Percentiles rank a stretch among this genome's conserved stretches.
phyloP scores from a whole-genome alignment of 2,888 invertebrate genomes.

The Aromia moschata region DNA sequence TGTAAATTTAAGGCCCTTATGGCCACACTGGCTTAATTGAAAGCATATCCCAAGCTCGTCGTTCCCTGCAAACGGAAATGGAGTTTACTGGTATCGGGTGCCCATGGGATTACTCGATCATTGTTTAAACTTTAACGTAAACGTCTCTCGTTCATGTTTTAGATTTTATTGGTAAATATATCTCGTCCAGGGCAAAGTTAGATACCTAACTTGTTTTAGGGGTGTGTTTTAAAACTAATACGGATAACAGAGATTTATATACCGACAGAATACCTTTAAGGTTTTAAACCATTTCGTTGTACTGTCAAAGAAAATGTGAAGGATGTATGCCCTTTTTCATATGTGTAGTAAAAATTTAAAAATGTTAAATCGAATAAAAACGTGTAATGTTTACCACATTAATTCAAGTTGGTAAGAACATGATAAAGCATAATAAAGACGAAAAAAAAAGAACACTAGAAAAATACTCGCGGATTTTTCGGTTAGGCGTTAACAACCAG shows the following conservation, averaged over 20 bases:
- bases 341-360: too few species aligned
- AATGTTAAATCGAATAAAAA: too few species aligned
- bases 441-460: too few species aligned
- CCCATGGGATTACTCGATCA: slow-evolving; percentile 52
- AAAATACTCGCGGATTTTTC: too few species aligned
- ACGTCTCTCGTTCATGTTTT: slow-evolving; percentile 21
- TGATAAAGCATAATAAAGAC: too few species aligned
- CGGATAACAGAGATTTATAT: not conserved
- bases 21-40: slow-evolving; percentile 40
- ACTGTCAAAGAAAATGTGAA: too few species aligned
- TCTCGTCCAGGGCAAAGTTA: slow-evolving; percentile 6
- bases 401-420: too few species aligned
- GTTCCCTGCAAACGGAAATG: slow-evolving; percentile 44
- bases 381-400: too few species aligned
- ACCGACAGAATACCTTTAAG: not conserved
- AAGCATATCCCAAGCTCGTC: slow-evolving; percentile 38
- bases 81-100: slow-evolving; percentile 48
- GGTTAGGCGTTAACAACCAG: too few species aligned
- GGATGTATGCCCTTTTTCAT: too few species aligned
- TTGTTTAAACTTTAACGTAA: slow-evolving; percentile 52
- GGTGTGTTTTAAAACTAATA: slow-evolving; percentile 1
- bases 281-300: too few species aligned
- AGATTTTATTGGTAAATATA: slow-evolving; percentile 22
- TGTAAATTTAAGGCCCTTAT: slow-evolving; percentile 37
- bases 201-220: slow-evolving; percentile 5